Conservation (phyloP, 2,888 invertebrate genomes). For the Venusia cambrica region DNA sequence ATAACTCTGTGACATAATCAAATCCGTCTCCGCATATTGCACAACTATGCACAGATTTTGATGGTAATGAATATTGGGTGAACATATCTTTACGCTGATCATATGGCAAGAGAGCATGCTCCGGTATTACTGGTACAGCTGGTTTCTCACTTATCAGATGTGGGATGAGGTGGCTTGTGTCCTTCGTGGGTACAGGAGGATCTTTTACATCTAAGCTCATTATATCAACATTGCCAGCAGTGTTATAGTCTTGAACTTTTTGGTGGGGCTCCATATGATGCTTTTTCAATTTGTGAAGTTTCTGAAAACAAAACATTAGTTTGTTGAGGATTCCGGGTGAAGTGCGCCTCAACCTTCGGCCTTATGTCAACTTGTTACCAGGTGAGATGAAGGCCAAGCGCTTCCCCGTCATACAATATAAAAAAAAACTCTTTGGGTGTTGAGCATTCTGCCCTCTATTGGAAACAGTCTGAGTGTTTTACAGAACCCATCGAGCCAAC, state of each 20-base stretch:
- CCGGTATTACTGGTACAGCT: conserved; percentile 34
- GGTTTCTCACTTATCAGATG: conserved; percentile 46
- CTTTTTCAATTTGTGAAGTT: conserved; percentile 63
- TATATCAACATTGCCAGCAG: conserved; percentile 53
- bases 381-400: no score
- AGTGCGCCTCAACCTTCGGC: no score
- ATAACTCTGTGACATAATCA: conserved; percentile 50
- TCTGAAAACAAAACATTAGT: conserved; percentile 55
- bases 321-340: no score
- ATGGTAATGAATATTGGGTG: conserved; percentile 35
- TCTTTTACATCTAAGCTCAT: conserved; percentile 62
- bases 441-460: no score
- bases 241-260: conserved; percentile 18
- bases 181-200: conserved; percentile 43
- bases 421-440: no score
- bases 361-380: no score
- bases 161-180: conserved; percentile 47
- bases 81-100: conserved; percentile 47
- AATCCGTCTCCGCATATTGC: conserved; percentile 59
- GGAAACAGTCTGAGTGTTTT: no score
- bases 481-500: no score
- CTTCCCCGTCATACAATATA: no score
- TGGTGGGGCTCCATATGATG: conserved; percentile 46
- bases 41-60: conserved; percentile 42
- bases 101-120: conserved; percentile 37